Conservation (phyloP, 1,140 invertebrate genomes). For the Ptiloglossa arizonensis region DNA sequence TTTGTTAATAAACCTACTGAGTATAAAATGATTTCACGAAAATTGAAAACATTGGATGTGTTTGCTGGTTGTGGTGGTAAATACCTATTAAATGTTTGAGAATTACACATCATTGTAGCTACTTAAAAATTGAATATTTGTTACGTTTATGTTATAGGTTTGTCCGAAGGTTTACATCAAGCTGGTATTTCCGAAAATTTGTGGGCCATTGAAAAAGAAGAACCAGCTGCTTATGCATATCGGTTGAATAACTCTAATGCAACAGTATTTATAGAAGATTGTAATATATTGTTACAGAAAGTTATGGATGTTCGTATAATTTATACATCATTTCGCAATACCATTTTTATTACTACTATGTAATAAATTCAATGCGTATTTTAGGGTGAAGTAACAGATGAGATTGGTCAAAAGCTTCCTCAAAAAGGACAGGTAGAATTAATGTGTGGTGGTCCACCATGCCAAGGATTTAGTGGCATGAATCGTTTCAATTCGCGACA, state of each 20-base stretch:
- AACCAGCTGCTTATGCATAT: conserved; percentile 90
- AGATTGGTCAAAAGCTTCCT: conserved; percentile 86
- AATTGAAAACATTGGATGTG: conserved; percentile 89
- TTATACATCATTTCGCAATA: neutral
- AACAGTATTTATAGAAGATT: conserved; percentile 91
- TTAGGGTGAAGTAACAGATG: conserved; percentile 82
- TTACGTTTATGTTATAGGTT: conserved; percentile 64
- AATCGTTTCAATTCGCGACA: conserved; percentile 94
- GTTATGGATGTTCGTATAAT: conserved; percentile 71
- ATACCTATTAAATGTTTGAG: conserved; percentile 9
- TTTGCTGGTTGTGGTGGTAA: conserved; percentile 94
- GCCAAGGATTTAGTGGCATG: conserved; percentile 95
- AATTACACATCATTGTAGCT: neutral
- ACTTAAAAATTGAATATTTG: conserved; percentile 2
- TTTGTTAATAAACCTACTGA: conserved; percentile 66
- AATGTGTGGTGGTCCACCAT: conserved; percentile 94
- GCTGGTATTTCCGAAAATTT: conserved; percentile 86
- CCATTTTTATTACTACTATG: neutral
- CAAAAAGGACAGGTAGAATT: conserved; percentile 92
- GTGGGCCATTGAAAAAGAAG: conserved; percentile 93
- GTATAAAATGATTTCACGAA: conserved; percentile 75
- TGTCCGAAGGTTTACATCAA: conserved; percentile 88
- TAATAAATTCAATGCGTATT: conserved; percentile 5
- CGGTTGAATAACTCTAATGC: conserved; percentile 89
- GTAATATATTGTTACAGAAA: conserved; percentile 87